Evolutionary conservation across 1,140 invertebrate genomes (phyloP).

Genomic region (Caenorhabditis tropicalis): DNA sequence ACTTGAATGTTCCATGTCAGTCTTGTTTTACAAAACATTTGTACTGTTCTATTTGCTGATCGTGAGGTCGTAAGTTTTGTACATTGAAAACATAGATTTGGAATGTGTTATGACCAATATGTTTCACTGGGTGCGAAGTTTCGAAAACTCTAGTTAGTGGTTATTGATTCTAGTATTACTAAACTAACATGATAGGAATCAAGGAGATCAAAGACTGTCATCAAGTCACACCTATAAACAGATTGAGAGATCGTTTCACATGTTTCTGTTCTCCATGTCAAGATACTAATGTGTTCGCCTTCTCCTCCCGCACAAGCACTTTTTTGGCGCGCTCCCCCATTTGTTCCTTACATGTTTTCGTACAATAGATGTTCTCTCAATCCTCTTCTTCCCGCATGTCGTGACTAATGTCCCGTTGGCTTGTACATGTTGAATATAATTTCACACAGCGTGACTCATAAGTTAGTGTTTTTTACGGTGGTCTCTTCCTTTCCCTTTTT

Average conservation of each 20-base stretch:
- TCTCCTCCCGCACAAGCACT: background rate
- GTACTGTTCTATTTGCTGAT: background rate
- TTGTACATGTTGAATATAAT: conserved; percentile 40
- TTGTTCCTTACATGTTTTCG: conserved; percentile 25
- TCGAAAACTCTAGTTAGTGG: too few relatives aligned
- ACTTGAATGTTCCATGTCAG: background rate
- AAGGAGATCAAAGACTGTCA: too few relatives aligned
- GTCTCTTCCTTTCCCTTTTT: background rate
- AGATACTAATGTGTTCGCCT: background rate
- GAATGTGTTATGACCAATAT: background rate
- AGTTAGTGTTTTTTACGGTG: conserved; percentile 15
- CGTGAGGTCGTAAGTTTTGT: background rate
- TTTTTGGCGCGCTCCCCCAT: conserved; percentile 7
- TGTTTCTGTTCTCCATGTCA: background rate
- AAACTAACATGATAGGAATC: too few relatives aligned
- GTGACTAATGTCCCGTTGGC: conserved; percentile 41
- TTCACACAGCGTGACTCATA: conserved; percentile 37
- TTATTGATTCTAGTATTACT: too few relatives aligned
- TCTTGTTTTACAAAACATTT: background rate
- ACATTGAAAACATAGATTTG: background rate
- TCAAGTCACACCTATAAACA: too few relatives aligned
- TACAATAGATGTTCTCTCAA: conserved; percentile 29
- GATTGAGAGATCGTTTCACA: too few relatives aligned
- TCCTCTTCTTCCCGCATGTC: conserved; percentile 17
- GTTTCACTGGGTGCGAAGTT: background rate